Percentiles rank a stretch among this genome's conserved stretches.
Evolutionary conservation across 1,140 invertebrate genomes (phyloP).

Genomic region (Zaprionus kolodkinae): DNA sequence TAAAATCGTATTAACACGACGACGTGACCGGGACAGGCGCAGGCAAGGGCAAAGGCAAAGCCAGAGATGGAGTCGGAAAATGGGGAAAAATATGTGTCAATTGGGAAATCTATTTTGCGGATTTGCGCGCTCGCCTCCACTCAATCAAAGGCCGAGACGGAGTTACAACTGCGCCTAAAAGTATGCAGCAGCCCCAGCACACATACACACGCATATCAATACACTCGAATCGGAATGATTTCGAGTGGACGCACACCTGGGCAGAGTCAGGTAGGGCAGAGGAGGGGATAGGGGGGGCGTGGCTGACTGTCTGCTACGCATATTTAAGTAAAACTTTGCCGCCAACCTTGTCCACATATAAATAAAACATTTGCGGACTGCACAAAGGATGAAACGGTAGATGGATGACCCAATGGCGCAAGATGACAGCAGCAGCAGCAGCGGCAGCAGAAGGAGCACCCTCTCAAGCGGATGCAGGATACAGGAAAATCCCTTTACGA

Average conservation of each 20-base stretch:
- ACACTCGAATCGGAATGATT: constrained; percentile 14
- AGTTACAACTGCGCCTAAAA: constrained; percentile 56
- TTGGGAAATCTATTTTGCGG: constrained; percentile 82
- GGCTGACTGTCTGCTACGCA: constrained; percentile 54
- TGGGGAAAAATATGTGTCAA: constrained; percentile 73
- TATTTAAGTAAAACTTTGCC: constrained; percentile 75
- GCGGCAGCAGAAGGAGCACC: constrained; percentile 16
- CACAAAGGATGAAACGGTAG: constrained; percentile 74
- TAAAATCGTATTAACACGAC: constrained; percentile 67
- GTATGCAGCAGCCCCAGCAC: constrained; percentile 31
- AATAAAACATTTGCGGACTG: constrained; percentile 81
- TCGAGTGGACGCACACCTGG: constrained; percentile 55
- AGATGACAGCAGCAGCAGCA: constrained; percentile 62
- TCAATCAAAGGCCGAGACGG: constrained; percentile 68
- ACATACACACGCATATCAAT: constrained; percentile 55
- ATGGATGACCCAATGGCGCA: constrained; percentile 82
- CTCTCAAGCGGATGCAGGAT: constrained; percentile 54
- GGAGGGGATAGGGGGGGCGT: neutral
- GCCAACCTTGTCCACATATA: constrained; percentile 74
- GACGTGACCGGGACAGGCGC: constrained; percentile 21
- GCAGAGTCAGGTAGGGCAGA: constrained; percentile 28
- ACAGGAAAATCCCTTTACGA: constrained; percentile 82
- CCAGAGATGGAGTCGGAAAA: constrained; percentile 7
- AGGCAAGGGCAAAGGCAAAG: constrained; percentile 3
- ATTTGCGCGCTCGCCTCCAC: constrained; percentile 71